Conservation (phyloP, 1,140 invertebrate genomes). For the Dendroctonus valens region DNA sequence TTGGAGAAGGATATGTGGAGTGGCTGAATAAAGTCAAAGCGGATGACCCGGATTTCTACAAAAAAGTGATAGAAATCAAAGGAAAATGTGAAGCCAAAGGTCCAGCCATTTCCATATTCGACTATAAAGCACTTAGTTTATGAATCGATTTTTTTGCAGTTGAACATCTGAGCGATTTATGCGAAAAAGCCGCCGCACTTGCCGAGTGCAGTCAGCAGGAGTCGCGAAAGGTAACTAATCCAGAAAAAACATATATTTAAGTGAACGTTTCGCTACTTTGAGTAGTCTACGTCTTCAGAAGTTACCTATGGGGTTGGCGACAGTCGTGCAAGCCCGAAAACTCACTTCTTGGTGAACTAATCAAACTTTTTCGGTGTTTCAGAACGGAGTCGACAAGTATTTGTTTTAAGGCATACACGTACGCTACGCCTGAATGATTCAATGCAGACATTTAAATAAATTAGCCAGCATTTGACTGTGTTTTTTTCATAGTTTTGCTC, state of each 20-base stretch:
- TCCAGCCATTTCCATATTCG: background rate
- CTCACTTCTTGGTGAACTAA: background rate
- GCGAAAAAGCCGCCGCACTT: background rate
- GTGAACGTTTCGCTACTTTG: no score
- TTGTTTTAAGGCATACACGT: background rate
- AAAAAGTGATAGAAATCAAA: background rate
- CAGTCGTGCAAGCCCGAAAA: no score
- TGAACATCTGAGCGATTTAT: background rate
- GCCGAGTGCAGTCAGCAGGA: conserved; percentile 6
- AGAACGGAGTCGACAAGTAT: background rate
- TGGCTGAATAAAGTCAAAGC: conserved; percentile 19
- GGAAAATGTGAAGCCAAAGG: conserved; percentile 7
- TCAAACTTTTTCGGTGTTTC: background rate
- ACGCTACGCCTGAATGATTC: no score
- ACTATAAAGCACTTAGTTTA: background rate
- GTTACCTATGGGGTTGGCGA: no score
- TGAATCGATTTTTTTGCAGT: background rate
- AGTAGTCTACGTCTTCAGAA: no score
- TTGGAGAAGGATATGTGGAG: conserved; percentile 9
- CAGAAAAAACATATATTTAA: background rate
- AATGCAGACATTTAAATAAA: no score
- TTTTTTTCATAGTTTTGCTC: no score
- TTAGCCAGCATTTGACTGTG: no score
- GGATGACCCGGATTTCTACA: conserved; percentile 17
- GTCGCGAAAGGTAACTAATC: conserved; percentile 5